Evolutionary conservation across 2,113 vertebrate species (phyloP), one percentile per base, ranked within the genome.

Genomic region (Cisticola juncidis): DNA sequence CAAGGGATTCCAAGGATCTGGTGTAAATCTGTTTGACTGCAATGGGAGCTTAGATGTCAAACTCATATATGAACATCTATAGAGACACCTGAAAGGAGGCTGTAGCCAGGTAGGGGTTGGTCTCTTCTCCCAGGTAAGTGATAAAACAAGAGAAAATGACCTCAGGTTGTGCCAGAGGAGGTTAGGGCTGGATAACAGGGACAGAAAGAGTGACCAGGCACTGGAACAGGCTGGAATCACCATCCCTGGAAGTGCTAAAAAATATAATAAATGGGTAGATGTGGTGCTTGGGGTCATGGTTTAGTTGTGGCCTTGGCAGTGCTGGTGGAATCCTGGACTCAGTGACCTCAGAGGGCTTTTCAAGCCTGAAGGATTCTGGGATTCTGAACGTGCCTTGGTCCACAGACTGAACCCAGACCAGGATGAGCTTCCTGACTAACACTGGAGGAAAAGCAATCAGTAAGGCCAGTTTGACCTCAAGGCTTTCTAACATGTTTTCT

Each of bases 351-450:
- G 23, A 65, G 17, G 28, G 11, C 5, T 11, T 58, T 66, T 35
- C 51, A 17, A 31, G 3, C 14, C 14, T 5, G 9, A 44, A 40
- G 25, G 3, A 22, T 35, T 58, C 58, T 19, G 29, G n/a, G 50
- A 38, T 44, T 72, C 33, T 12, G 3, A 38, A 47, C 2, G 4
- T 11, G 4, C 38, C 29, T 53, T 38, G 6, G 17, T 29, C 10
- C 47, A 66, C 11, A 48, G 36, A 17, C 31, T 70, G 36, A 78
- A 44, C 42, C 20, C 65, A 73, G 45, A 13, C 45, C 16, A 74
- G 0, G 0, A 11, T 26, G 16, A 35, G 8, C 11, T 26, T 57
- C 36, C n/a, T 2, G 42, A 72, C 13, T 13, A 29, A 50, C 22
- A 20, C 5, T 2, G 23, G 26, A 48, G 53, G 71, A 35, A 73